phyloP scores from a whole-genome alignment of 2,113 vertebrate genomes.

The Microtus montanus region DNA sequence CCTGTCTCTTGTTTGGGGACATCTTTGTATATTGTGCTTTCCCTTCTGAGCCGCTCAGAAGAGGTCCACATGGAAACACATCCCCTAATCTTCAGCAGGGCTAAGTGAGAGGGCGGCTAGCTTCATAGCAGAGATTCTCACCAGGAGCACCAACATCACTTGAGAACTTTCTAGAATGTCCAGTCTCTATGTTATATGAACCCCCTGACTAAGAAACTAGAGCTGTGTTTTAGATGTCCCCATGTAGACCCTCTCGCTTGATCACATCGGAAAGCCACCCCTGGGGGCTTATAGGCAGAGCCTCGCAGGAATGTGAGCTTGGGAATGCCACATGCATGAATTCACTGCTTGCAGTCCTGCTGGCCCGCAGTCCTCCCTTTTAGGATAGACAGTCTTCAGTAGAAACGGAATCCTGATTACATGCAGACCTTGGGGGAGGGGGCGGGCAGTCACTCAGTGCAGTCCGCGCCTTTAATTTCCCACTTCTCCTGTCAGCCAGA shows the following conservation, averaged over 20 bases:
- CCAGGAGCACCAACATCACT: neutral
- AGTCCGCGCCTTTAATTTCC: slow-evolving; percentile 32
- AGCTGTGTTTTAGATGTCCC: neutral
- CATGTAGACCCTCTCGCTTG: neutral
- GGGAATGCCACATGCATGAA: neutral
- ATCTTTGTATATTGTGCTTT: neutral
- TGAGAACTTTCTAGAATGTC: neutral
- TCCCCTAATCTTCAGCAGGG: neutral
- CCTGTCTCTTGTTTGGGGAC: neutral
- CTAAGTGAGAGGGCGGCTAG: too few species aligned
- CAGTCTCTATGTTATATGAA: neutral
- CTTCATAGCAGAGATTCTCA: neutral
- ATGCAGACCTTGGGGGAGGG: neutral
- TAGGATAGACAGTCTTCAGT: neutral
- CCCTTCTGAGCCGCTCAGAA: neutral
- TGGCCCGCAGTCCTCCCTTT: neutral
- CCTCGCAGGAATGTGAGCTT: neutral
- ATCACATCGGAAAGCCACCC: neutral
- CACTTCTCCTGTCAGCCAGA: slow-evolving; percentile 22
- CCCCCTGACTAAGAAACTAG: neutral
- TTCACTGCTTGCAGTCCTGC: neutral
- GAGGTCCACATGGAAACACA: neutral
- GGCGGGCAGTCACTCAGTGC: neutral
- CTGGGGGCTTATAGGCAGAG: neutral
- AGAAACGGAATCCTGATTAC: slow-evolving; percentile 27